Base-by-base conservation (phyloP, 1,140 invertebrate genomes). In the Drosophila triauraria region DNA sequence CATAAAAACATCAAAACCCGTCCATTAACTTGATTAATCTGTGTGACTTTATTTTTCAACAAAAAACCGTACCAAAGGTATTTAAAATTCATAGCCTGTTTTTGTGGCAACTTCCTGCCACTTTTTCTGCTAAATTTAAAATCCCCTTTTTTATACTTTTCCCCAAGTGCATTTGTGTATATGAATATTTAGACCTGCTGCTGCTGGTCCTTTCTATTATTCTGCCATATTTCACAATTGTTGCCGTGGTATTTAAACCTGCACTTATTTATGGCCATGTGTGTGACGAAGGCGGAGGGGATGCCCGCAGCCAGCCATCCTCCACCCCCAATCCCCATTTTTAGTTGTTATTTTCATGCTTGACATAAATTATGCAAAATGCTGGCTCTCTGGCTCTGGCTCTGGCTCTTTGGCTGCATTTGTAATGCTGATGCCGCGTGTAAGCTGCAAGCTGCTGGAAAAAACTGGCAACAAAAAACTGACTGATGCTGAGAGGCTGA, bases 331-430 rank as follows among this genome's bases (percentile, higher is more conserved):
- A 32, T 17, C 40, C 4, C 38, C 20, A n/a, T 23, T 54, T 71
- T 72, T 78, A 69, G 78, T 62, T 81, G 81, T 69, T 85, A 75
- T 84, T 86, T 87, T 90, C 79, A 65, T 88, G 86, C 85, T 88
- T 88, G 85, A 88, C 85, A 88, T 88, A 88, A 88, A 88, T 88
- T 88, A 88, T 88, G 85, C 85, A 88, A 90, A 88, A 85, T 90
- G 75, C 61, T 85, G 85, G 53, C 32, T 54, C 50, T 32, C 48
- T 27, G 47, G 47, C 47, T 50, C 25, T 27, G 9, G 27, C 48
- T 51, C 15, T 53, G 17, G 7, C 51, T 54, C 20, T 51, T 3
- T 38, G 35, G 85, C 70, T 88, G 85, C 85, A 88, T 88, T 85
- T 88, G 86, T 88, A 79, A 88, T 88, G 88, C 81, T 84, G 85